Conservation (phyloP, 1,140 invertebrate species). For the Vollenhovia emeryi region DNA sequence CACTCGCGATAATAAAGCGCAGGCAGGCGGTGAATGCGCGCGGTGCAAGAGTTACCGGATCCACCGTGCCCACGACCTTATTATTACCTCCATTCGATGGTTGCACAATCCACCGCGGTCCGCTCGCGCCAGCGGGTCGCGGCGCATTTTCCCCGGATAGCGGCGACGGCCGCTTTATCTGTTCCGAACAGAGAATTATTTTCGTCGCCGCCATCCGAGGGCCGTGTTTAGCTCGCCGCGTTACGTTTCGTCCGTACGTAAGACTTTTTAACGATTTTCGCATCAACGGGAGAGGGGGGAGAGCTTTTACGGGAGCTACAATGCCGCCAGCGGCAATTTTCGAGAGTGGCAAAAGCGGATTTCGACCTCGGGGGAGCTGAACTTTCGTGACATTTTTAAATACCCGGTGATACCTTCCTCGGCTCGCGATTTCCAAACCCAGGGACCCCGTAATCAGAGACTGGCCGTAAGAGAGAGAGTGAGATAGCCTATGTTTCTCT, state of each 20-base stretch:
- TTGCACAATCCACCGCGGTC: constrained; percentile 58
- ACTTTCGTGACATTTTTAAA: constrained; percentile 29
- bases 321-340: constrained; percentile 1
- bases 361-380: not conserved
- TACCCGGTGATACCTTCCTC: not conserved
- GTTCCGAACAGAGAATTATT: constrained; percentile 41
- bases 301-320: constrained; percentile 16
- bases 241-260: not conserved
- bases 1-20: constrained; percentile 29
- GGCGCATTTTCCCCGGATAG: not conserved
- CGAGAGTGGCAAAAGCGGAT: constrained; percentile 25
- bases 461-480: too few relatives aligned
- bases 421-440: not conserved
- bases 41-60: constrained; percentile 52
- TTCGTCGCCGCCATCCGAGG: constrained; percentile 9
- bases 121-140: constrained; percentile 19
- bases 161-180: constrained; percentile 13
- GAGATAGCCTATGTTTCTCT: too few relatives aligned
- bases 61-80: constrained; percentile 58
- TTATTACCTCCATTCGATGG: constrained; percentile 70
- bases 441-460: too few relatives aligned
- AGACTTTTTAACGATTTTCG: constrained; percentile 47
- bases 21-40: constrained; percentile 4
- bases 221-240: constrained; percentile 8
- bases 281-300: constrained; percentile 1